Conservation (phyloP, 2,113 vertebrate species). For the Myrmecophaga tridactyla region DNA sequence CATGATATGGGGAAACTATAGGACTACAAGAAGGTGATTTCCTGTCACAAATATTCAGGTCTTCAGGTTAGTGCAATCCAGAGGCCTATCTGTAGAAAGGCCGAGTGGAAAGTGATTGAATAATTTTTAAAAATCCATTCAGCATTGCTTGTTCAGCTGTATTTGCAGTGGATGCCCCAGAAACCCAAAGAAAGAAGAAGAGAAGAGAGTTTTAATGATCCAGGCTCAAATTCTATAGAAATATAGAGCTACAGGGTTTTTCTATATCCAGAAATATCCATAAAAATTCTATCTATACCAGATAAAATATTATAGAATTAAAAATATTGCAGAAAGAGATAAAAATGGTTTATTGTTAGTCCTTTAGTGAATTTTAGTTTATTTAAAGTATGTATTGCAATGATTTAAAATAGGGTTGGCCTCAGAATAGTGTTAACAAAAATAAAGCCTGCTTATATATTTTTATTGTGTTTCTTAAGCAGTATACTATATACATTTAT, state of each 20-base stretch:
- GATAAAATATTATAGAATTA: neutral
- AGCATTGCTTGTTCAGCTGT: neutral
- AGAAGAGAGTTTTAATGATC: neutral
- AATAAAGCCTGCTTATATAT: neutral
- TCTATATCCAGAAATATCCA: too few species aligned
- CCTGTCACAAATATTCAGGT: neutral
- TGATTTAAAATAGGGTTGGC: neutral
- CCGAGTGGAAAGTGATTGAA: neutral
- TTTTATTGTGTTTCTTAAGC: neutral
- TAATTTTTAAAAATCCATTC: neutral
- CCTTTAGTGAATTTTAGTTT: neutral
- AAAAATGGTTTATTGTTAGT: accelerated
- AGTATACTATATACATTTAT: neutral
- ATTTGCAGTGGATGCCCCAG: too few species aligned
- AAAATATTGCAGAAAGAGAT: neutral
- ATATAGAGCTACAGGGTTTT: accelerated
- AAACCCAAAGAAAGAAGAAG: neutral
- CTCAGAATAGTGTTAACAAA: neutral
- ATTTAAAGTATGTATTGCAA: neutral
- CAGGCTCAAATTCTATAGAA: neutral
- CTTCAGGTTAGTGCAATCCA: neutral
- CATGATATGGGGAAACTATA: neutral
- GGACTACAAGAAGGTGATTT: neutral
- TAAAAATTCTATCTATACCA: neutral
- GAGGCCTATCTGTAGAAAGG: neutral